Evolutionary conservation across 2,797 vertebrate genomes (phyloP), one percentile per base, ranked within the genome.

Genomic region (Calcarius lapponicus): DNA sequence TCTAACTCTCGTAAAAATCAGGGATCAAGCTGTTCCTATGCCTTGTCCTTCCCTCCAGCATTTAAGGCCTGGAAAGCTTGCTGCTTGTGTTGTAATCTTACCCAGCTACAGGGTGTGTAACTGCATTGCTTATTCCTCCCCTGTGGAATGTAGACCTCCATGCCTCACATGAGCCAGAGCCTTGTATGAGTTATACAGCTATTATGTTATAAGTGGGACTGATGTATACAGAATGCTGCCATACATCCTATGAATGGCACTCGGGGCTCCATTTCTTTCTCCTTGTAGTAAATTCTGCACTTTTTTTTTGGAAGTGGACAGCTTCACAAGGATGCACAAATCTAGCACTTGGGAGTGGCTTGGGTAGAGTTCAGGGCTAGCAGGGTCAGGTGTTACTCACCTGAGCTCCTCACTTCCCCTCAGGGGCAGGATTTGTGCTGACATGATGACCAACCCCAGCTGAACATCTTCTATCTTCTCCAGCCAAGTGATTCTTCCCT

Each of bases 171-270:
- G 90, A 95, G 87, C 86, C 72, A 88, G 88, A 84, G 79, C 53
- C 96, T 81, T 86, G 92, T 88, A 85, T 97, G 97, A 97, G 92
- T 97, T 97, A 97, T 97, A 94, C 1, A 29, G 94, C 97, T 97
- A 97, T 97, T 97, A 97, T 94, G 93, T 95, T 97, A 96, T 97
- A 98, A 97, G 93, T 94, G 94, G 96, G 94, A 92, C 95, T 97
- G 97, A 98, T 96, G 94, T 94, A 97, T 93, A 89, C 91, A 67
- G 87, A 93, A 81, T 60, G 80, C 85, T 70, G 89, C 95, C 65
- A 95, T 96, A 97, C 88, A 97, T 98, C 93, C 96, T 95, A n/a
- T 61, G 90, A 95, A 94, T 95, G 91, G 96, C 78, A 91, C 71
- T 73, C 0, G 0, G 0, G 71, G 50, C 48, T 95, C 94, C 60